Conservation (phyloP, 1,140 invertebrate species). For the Drosophila grimshawi region DNA sequence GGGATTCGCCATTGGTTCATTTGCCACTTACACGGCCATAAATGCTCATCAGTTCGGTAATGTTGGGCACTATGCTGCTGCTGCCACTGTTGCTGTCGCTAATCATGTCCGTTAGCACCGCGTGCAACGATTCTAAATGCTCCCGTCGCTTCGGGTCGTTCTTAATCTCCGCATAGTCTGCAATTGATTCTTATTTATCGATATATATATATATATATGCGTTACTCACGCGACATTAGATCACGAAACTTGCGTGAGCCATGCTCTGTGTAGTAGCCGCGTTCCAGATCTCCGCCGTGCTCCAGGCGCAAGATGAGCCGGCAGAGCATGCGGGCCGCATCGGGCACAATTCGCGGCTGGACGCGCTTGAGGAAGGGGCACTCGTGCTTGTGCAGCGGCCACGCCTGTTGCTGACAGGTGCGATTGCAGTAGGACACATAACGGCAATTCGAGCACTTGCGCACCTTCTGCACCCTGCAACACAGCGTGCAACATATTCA, state of each 20-base stretch:
- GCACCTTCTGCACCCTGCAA: conserved; percentile 87
- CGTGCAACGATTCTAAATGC: conserved; percentile 89
- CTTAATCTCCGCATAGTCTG: conserved; percentile 92
- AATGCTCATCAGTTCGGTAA: conserved; percentile 91
- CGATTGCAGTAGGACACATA: conserved; percentile 92
- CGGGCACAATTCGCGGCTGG: conserved; percentile 88
- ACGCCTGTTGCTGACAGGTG: conserved; percentile 90
- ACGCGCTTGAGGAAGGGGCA: conserved; percentile 89
- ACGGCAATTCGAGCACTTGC: conserved; percentile 92
- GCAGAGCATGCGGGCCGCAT: conserved; percentile 90
- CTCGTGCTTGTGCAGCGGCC: conserved; percentile 91
- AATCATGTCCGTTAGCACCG: conserved; percentile 89
- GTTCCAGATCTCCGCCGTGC: conserved; percentile 88
- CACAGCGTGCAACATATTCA: background rate
- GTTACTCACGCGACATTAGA: conserved; percentile 92
- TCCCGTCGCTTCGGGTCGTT: conserved; percentile 89
- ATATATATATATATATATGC: too few relatives aligned
- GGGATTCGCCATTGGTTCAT: too few relatives aligned
- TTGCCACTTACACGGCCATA: conserved; percentile 89
- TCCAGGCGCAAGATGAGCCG: conserved; percentile 89
- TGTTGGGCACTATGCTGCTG: conserved; percentile 87
- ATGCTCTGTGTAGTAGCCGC: conserved; percentile 88
- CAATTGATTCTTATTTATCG: background rate
- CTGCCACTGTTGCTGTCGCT: conserved; percentile 83
- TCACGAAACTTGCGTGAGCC: conserved; percentile 91